These are phyloP conservation scores for Ptychobarbus kaznakovi DNA, from an alignment of 2,797 vertebrate genomes.

Conservation along the genomic window DNA sequence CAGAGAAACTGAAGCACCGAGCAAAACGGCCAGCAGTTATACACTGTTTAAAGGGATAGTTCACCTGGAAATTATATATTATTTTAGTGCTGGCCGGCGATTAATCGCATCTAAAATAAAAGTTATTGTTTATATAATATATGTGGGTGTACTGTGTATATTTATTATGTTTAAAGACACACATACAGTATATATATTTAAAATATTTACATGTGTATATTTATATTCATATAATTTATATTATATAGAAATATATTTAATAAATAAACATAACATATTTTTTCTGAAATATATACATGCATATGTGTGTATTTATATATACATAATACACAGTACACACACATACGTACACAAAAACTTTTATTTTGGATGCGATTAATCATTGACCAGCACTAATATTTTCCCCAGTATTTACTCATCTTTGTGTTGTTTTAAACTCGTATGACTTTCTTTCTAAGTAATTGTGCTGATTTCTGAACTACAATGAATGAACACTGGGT, in stretches of 20 bases:
- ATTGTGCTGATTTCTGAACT: not conserved
- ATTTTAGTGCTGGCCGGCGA: not conserved
- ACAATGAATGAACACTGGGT: not conserved
- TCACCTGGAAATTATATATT: not conserved
- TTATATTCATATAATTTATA: not conserved
- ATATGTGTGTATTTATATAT: too few relatives aligned
- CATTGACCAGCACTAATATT: not conserved
- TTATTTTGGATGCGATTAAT: not conserved
- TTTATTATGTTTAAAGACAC: not conserved
- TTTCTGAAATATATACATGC: not conserved
- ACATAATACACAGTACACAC: not conserved
- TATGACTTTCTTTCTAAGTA: conserved; percentile 1
- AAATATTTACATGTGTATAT: not conserved
- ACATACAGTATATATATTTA: not conserved
- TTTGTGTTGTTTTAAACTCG: not conserved
- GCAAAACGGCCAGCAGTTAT: conserved; percentile 20
- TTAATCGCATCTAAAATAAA: not conserved
- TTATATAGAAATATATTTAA: not conserved
- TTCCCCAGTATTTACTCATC: not conserved
- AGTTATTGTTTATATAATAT: not conserved
- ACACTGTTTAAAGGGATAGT: not conserved
- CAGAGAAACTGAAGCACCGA: conserved; percentile 10
- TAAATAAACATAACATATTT: not conserved
- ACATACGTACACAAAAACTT: not conserved
- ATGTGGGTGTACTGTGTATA: too few relatives aligned